Evolutionary conservation across 2,113 vertebrate genomes (phyloP).

Genomic region (Sisor rabdophorus): DNA sequence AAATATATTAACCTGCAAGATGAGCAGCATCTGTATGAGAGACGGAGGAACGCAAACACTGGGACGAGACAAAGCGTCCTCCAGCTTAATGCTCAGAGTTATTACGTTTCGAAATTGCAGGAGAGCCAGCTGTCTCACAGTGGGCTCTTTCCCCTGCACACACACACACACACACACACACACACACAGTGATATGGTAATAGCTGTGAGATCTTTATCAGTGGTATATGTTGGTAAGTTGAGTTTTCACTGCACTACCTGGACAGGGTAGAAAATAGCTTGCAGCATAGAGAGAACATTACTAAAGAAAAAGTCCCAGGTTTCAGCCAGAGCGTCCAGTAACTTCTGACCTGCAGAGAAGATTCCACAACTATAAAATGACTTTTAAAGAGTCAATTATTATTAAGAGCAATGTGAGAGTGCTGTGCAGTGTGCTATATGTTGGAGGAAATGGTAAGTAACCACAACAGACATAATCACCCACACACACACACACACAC

Average conservation of each 20-base stretch:
- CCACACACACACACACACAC: too few relatives aligned
- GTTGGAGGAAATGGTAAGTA: too few relatives aligned
- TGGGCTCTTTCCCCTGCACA: constrained; percentile 70
- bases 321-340: constrained; percentile 90
- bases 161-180: constrained; percentile 37
- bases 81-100: constrained; percentile 88
- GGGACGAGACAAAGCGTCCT: constrained; percentile 85
- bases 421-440: too few relatives aligned
- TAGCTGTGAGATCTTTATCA: background rate
- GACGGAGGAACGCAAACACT: constrained; percentile 87
- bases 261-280: constrained; percentile 96
- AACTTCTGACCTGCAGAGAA: constrained; percentile 86
- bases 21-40: constrained; percentile 92
- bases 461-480: too few relatives aligned
- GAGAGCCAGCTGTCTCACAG: constrained; percentile 87
- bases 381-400: too few relatives aligned
- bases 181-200: background rate
- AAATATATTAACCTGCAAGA: constrained; percentile 78
- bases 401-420: too few relatives aligned
- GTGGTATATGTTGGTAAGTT: background rate
- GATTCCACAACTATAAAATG: background rate
- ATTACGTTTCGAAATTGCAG: constrained; percentile 95
- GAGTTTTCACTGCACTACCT: constrained; percentile 66
- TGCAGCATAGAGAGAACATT: constrained; percentile 92
- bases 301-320: constrained; percentile 98